These are phyloP conservation scores for Procavia capensis DNA, from an alignment of 2,113 vertebrate genomes.

Conservation along the genomic window DNA sequence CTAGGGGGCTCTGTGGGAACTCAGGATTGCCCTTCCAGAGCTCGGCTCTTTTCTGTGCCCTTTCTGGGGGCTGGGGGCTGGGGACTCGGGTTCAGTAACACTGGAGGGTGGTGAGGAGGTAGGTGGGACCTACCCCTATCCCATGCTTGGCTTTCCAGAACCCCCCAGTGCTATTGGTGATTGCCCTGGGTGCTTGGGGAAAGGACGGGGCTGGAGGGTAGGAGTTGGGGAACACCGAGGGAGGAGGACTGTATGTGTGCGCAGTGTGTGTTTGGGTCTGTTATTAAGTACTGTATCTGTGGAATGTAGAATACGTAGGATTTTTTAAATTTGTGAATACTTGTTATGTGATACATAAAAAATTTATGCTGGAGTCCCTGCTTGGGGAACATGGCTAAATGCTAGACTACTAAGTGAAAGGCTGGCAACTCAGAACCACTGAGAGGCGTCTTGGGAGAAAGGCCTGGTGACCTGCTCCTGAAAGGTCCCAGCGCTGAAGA, in stretches of 20 bases:
- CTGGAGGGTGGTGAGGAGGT: background rate
- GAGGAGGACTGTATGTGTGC: too few relatives aligned
- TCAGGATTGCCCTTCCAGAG: background rate
- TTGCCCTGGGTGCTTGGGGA: background rate
- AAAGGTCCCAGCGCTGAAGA: background rate
- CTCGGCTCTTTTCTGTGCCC: background rate
- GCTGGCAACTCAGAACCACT: background rate
- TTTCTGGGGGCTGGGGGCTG: background rate
- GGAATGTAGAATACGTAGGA: background rate
- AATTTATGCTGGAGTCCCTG: background rate
- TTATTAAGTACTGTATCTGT: background rate
- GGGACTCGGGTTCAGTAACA: background rate
- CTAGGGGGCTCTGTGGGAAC: background rate
- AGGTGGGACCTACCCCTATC: fast-evolving
- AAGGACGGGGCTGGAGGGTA: background rate
- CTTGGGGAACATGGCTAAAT: background rate
- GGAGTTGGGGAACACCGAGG: background rate
- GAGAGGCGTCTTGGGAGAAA: background rate
- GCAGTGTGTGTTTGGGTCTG: background rate
- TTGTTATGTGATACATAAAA: background rate
- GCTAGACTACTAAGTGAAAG: background rate
- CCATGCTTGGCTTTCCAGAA: background rate
- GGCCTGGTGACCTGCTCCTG: background rate
- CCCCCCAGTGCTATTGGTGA: background rate
- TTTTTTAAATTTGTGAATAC: background rate